Evolutionary conservation across 1,140 invertebrate genomes (phyloP).

Genomic region (Gonatopus flavifemur): DNA sequence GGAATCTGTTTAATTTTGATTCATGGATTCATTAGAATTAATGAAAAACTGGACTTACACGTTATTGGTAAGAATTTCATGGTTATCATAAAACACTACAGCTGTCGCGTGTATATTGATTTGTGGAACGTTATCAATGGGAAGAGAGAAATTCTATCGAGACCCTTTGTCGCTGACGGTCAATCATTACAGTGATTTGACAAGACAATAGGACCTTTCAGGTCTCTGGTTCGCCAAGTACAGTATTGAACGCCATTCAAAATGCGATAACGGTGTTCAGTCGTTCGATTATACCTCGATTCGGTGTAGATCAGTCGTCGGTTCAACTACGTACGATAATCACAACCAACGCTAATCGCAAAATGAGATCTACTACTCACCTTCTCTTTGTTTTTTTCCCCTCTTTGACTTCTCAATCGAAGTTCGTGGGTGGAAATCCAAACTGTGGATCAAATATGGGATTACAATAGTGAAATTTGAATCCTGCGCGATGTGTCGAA

Average conservation of each 20-base stretch:
- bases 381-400: neutral
- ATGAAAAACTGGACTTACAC: too few species aligned
- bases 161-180: conserved; percentile 6
- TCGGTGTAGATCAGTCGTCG: neutral
- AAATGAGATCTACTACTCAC: neutral
- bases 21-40: too few species aligned
- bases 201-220: conserved; percentile 7
- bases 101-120: too few species aligned
- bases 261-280: conserved; percentile 5
- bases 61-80: too few species aligned
- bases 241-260: neutral
- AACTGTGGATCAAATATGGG: neutral
- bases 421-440: neutral
- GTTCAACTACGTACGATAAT: too few species aligned
- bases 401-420: neutral
- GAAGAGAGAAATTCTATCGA: too few species aligned
- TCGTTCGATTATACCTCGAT: conserved; percentile 11
- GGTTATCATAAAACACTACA: too few species aligned
- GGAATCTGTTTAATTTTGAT: too few species aligned
- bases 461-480: too few species aligned
- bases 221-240: conserved; percentile 16
- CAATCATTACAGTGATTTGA: conserved; percentile 16
- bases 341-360: too few species aligned
- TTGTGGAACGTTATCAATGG: neutral
- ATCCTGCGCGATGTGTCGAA: too few species aligned